Conservation (phyloP, 1,140 invertebrate species). For the Physella acuta region DNA sequence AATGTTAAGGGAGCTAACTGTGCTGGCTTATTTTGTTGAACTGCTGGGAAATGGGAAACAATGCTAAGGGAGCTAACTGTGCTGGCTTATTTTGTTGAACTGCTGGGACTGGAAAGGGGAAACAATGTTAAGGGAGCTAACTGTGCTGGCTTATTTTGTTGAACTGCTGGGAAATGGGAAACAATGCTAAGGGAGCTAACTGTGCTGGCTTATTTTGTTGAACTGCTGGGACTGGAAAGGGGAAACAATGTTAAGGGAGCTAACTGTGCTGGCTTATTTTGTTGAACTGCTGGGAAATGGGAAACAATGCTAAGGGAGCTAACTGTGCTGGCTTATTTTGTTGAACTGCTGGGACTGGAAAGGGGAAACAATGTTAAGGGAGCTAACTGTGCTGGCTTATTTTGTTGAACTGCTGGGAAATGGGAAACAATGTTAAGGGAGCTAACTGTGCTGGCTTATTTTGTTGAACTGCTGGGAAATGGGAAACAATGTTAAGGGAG, state of each 20-base stretch:
- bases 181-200: neutral
- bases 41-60: neutral
- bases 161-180: neutral
- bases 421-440: neutral
- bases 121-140: conserved; percentile 3
- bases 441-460: conserved; percentile 11
- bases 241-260: neutral
- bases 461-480: neutral
- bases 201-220: conserved; percentile 5
- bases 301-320: neutral
- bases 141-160: conserved; percentile 5
- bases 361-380: conserved; percentile 6
- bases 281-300: neutral
- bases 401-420: neutral
- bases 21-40: conserved; percentile 3
- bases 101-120: conserved; percentile 12
- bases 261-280: conserved; percentile 11
- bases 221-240: conserved; percentile 10
- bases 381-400: conserved; percentile 9
- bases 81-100: conserved; percentile 4
- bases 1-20: neutral
- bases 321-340: conserved; percentile 10
- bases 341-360: conserved; percentile 1
- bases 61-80: neutral
- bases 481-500: neutral